Conservation (phyloP, 2,888 invertebrate species). For the Agrilus biguttatus region DNA sequence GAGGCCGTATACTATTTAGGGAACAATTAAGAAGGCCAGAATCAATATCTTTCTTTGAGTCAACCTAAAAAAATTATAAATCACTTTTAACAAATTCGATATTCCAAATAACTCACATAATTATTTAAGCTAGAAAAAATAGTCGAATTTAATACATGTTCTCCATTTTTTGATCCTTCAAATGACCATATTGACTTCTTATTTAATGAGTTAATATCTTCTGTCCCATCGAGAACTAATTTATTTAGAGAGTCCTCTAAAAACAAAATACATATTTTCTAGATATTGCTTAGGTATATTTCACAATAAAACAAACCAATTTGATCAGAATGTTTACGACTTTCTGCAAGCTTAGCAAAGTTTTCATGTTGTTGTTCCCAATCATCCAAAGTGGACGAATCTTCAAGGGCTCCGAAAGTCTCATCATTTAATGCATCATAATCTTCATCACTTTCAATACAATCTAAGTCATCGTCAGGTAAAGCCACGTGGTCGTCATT, state of each 20-base stretch:
- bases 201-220: conserved; percentile 8
- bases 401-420: conserved; percentile 71
- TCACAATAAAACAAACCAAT: conserved; percentile 15
- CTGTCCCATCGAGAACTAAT: conserved; percentile 16
- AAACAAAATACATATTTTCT: conserved; percentile 8
- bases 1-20: too few species aligned
- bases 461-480: conserved; percentile 43
- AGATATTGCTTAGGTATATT: neutral
- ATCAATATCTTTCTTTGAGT: neutral
- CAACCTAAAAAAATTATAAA: neutral
- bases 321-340: conserved; percentile 25
- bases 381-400: conserved; percentile 37
- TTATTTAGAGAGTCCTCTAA: conserved; percentile 22
- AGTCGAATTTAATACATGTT: conserved; percentile 8
- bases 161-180: conserved; percentile 19
- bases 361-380: conserved; percentile 64
- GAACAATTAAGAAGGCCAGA: too few species aligned
- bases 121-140: conserved; percentile 1
- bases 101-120: too few species aligned
- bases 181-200: conserved; percentile 22
- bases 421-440: conserved; percentile 88
- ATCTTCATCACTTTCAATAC: conserved; percentile 52
- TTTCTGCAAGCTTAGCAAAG: conserved; percentile 45
- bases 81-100: too few species aligned
- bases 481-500: conserved; percentile 22